Percentiles rank a stretch among this genome's conserved stretches.
Evolutionary conservation across 2,888 invertebrate genomes (phyloP).

Genomic region (Panzeria rudis): DNA sequence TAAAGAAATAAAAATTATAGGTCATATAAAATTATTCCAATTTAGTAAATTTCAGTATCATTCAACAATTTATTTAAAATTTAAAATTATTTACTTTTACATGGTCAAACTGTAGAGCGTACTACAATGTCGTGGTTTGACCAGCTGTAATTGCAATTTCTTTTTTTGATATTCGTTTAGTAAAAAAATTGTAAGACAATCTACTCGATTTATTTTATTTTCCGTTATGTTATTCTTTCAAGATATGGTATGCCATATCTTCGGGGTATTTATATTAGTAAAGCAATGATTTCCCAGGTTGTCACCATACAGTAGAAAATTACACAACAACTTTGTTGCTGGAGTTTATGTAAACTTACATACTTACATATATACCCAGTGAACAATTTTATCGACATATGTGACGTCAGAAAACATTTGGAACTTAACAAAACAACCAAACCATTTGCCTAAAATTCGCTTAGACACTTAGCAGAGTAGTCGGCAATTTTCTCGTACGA

Average conservation of each 20-base stretch:
- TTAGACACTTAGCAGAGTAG: no score
- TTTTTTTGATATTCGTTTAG: background rate
- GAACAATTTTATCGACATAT: no score
- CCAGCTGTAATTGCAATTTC: background rate
- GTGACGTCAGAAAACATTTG: no score
- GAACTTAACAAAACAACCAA: no score
- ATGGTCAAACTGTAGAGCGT: background rate
- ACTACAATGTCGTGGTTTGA: background rate
- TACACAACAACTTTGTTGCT: constrained; percentile 38
- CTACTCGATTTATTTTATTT: constrained; percentile 18
- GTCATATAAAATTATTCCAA: no score
- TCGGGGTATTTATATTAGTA: constrained; percentile 74
- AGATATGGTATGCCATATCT: constrained; percentile 71
- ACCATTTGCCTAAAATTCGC: no score
- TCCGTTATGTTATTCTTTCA: constrained; percentile 10
- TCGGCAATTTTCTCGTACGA: no score
- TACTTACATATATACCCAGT: background rate
- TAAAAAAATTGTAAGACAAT: background rate
- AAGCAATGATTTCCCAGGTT: constrained; percentile 77
- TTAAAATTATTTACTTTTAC: background rate
- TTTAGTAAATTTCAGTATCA: no score
- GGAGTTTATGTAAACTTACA: background rate
- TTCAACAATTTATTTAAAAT: background rate
- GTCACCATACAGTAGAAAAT: constrained; percentile 71
- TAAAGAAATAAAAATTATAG: no score